Base-by-base conservation (phyloP, 2,113 vertebrate genomes). In the Chamaetylas fuelleborni region DNA sequence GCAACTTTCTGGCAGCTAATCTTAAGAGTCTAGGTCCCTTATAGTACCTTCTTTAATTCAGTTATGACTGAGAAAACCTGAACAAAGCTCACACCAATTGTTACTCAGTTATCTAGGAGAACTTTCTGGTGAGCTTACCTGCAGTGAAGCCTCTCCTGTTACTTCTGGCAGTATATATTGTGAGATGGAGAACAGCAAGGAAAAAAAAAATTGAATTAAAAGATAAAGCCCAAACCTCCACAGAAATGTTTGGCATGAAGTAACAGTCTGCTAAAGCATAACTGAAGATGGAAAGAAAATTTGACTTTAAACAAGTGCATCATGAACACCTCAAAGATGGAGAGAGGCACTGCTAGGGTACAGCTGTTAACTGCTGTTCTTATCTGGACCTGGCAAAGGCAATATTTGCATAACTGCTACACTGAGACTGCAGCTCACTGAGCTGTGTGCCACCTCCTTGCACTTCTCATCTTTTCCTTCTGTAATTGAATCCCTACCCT, bases 401-500 rank as follows among this genome's bases (percentile, higher is more conserved):
- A 56, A 3, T 82, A 50, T 90, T 90, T 88, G 76, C 60, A 6
- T 58, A 77, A 74, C 62, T 71, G 56, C 51, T 38, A 42, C 40
- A 19, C 43, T 14, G 25, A 80, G 34, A 51, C 40, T 71, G 51
- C 73, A 87, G 86, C 64, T 94, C 91, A 43, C 42, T 19, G 43
- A 84, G 70, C 73, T 77, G 40, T 40, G 89, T 89, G 78, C 67
- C 69, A 72, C 67, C 79, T 83, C 61, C 70, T 90, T 40, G 57
- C 42, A 38, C 36, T 54, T 67, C 80, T 83, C 86, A 57, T 71
- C 48, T 87, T 91, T 81, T 85, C 4, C 40, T 61, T 61, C 73
- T 91, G 12, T 93, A 88, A 95, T 82, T 90, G 82, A 77, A 93
- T 94, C 51, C 57, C 70, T 88, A 19, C 56, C 54, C 88, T 70